Percentiles rank a stretch among this genome's conserved stretches.
Conservation (phyloP, 2,797 vertebrate species). For the Neostethus bicornis region DNA sequence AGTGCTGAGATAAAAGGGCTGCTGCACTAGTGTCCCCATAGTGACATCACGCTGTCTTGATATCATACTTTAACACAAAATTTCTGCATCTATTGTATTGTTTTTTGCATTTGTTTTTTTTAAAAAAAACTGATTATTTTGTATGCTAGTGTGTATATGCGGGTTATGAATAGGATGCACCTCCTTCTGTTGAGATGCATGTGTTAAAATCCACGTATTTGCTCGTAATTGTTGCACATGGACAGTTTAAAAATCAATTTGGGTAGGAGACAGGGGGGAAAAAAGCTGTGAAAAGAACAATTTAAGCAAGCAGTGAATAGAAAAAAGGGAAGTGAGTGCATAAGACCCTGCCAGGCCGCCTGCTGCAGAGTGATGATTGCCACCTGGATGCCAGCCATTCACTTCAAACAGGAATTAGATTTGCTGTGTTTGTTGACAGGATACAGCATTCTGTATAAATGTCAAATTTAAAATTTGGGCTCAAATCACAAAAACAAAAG, state of each 20-base stretch:
- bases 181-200: no score
- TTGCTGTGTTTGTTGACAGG: conserved; percentile 37
- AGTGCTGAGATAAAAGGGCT: conserved; percentile 46
- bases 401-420: conserved; percentile 44
- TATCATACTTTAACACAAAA: conserved; percentile 20
- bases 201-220: no score
- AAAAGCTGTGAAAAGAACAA: conserved; percentile 20
- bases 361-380: conserved; percentile 35
- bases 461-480: conserved; percentile 31
- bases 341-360: conserved; percentile 23
- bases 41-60: conserved; percentile 34
- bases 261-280: conserved; percentile 47
- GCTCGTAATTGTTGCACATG: no score
- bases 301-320: conserved; percentile 23
- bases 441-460: conserved; percentile 30
- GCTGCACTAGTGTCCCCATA: conserved; percentile 26
- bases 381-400: conserved; percentile 47
- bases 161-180: no score
- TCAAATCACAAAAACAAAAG: conserved; percentile 53
- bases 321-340: conserved; percentile 8
- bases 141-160: no score
- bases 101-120: conserved; percentile 8
- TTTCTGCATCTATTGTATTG: conserved; percentile 3
- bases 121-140: no score
- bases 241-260: conserved; percentile 34